phyloP scores from a whole-genome alignment of 1,140 invertebrate species.

The Drosophila kepulauana region DNA sequence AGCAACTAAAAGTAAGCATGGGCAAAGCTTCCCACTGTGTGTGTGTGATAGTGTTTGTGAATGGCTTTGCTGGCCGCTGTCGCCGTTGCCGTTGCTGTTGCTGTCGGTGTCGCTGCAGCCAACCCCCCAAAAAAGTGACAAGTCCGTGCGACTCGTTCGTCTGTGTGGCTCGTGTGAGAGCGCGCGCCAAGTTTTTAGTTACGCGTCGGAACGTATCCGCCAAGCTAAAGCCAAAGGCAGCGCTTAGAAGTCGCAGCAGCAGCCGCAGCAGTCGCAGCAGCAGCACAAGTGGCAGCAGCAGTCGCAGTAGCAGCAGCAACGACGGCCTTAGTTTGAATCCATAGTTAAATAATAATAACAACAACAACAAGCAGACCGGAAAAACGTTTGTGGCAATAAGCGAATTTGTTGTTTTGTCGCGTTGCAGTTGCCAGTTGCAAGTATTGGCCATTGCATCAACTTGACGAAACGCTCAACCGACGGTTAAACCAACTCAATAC shows the following conservation, averaged over 20 bases:
- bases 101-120: constrained; percentile 50
- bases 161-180: constrained; percentile 74
- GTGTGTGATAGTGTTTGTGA: constrained; percentile 7
- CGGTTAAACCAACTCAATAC: constrained; percentile 21
- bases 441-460: constrained; percentile 40
- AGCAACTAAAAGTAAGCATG: constrained; percentile 39
- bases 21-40: constrained; percentile 35
- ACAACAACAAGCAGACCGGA: constrained; percentile 48
- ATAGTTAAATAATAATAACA: constrained; percentile 45
- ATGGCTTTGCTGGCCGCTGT: constrained; percentile 9
- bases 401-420: constrained; percentile 42
- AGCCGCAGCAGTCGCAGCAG: constrained; percentile 27
- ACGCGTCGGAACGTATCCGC: constrained; percentile 81
- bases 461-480: constrained; percentile 23
- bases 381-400: constrained; percentile 46
- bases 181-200: constrained; percentile 82
- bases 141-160: constrained; percentile 63
- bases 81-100: constrained; percentile 23
- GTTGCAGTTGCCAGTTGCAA: constrained; percentile 47
- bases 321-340: constrained; percentile 38
- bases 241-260: constrained; percentile 70
- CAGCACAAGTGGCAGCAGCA: constrained; percentile 40
- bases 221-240: constrained; percentile 52
- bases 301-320: constrained; percentile 35
- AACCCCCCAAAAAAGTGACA: constrained; percentile 56